Percentiles rank a stretch among this genome's conserved stretches.
phyloP scores from a whole-genome alignment of 2,888 invertebrate genomes.

The Melipona bicolor region DNA sequence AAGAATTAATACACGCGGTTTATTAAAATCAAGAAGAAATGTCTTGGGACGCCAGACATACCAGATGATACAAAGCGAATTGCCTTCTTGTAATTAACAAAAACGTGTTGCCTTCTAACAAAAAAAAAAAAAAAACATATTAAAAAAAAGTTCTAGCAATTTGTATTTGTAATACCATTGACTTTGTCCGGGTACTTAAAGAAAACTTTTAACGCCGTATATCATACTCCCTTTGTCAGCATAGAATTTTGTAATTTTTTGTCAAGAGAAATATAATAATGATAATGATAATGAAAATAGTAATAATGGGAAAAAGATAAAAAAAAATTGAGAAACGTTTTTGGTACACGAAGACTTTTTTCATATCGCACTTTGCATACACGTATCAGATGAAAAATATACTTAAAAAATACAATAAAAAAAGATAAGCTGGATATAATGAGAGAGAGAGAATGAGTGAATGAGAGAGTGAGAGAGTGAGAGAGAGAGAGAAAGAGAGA shows the following conservation, averaged over 20 bases:
- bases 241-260: constrained; percentile 75
- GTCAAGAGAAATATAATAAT: constrained; percentile 54
- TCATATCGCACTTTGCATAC: constrained; percentile 70
- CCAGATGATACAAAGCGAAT: constrained; percentile 84
- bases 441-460: background rate
- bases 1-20: constrained; percentile 25
- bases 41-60: constrained; percentile 80
- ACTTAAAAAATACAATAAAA: constrained; percentile 67
- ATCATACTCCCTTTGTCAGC: constrained; percentile 68
- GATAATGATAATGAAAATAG: constrained; percentile 14
- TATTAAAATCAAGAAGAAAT: constrained; percentile 62
- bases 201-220: constrained; percentile 44
- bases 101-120: constrained; percentile 83
- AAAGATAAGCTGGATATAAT: constrained; percentile 59
- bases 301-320: constrained; percentile 25
- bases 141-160: constrained; percentile 74
- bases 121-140: constrained; percentile 75
- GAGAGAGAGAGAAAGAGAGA: constrained; percentile 20
- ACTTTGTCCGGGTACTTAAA: constrained; percentile 82
- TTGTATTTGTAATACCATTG: constrained; percentile 74
- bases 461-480: constrained; percentile 25
- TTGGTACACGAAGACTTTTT: constrained; percentile 73
- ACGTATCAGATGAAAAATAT: constrained; percentile 66
- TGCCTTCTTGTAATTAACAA: constrained; percentile 83
- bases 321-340: constrained; percentile 65